Evolutionary conservation across 2,888 invertebrate genomes (phyloP), one percentile per base, ranked within the genome.

Genomic region (Perithous albicinctus): DNA sequence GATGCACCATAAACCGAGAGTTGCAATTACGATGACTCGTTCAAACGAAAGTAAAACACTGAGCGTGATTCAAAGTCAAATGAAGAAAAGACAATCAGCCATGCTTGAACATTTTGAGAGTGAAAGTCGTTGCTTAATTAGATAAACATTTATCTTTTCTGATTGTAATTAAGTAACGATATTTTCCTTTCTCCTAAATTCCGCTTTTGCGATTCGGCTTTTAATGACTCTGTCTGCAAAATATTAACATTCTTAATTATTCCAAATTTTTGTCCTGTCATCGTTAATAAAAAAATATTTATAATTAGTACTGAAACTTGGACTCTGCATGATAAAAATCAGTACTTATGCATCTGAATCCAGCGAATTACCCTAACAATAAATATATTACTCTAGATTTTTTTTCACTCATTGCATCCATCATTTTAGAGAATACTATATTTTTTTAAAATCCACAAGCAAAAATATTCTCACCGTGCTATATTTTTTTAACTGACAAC

Each of bases 21-120:
- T 43, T 7, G 74, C 54, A 64, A 74, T 74, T 32, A 32, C 48
- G 73, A 74, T 29, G n/a, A 41, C 48, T 18, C 2, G 51, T 38
- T 48, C n/a, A 10, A 18, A 54, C 54, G 54, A 64, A 54, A 74
- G 54, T 51, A 64, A 41, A 48, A 48, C 61, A 61, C 20, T 4
- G 7, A 0, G 23, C 15, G 35, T 12, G 38, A 51, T 51, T 73
- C 48, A 38, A 51, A 73, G 35, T 38, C 61, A 61, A 63, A 63
- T 3, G n/a, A 54, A 12, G 41, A 74, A 15, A 43, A 74, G 54
- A 64, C 10, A 43, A 66, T 74, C 18, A 54, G 10, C 54, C 29
- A 23, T 48, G 23, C 10, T 10, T 15, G 41, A 29, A 38, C 29
- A 54, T 23, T 66, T 64, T n/a, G 3, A 74, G 20, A 43, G 54